Evolutionary conservation across 2,888 invertebrate species (phyloP), one percentile per base, ranked within the genome.

Genomic region (Conus canariensis): DNA sequence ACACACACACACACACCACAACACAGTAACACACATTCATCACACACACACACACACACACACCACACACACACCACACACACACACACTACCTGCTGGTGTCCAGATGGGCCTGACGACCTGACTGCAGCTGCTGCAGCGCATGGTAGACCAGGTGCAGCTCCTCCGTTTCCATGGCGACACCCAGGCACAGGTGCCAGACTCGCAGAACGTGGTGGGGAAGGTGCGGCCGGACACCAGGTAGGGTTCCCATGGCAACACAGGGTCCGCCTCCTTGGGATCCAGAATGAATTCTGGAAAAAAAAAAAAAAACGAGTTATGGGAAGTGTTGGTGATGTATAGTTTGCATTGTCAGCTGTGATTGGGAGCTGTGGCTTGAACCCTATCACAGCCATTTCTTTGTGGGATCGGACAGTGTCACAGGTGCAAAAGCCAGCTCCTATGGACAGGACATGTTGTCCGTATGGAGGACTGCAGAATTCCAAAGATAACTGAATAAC

Each of bases 171-270:
- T 94, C 94, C 93, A 95, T 94, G 91, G 93, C 88, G 45, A 95
- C 90, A 85, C 94, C 93, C 16, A 94, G 91, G 58, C 93, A 93
- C 22, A 92, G 90, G 91, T 95, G 94, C 95, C 95, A 95, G 19
- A 92, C 90, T 14, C 94, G 92, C 85, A 95, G 91, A 25, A 95
- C 91, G 88, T 95, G 93, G 89, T 95, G 95, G 10, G 94, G 91
- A 95, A 95, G 16, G 95, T 94, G 91, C 95, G 94, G 56, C 93
- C 94, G 58, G 93, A 93, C 58, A 95, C 92, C 82, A 94, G 90
- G 88, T 92, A 91, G 56, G 94, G 94, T 91, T 94, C 93, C 95
- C 95, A 95, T 90, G 95, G 95, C 19, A 94, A 93, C 91, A 94
- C 90, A 9, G 93, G 93, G 90, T 94, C 94, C n/a, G 91, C 92